Evolutionary conservation across 2,113 vertebrate genomes (phyloP).

Genomic region (Oriolus oriolus): DNA sequence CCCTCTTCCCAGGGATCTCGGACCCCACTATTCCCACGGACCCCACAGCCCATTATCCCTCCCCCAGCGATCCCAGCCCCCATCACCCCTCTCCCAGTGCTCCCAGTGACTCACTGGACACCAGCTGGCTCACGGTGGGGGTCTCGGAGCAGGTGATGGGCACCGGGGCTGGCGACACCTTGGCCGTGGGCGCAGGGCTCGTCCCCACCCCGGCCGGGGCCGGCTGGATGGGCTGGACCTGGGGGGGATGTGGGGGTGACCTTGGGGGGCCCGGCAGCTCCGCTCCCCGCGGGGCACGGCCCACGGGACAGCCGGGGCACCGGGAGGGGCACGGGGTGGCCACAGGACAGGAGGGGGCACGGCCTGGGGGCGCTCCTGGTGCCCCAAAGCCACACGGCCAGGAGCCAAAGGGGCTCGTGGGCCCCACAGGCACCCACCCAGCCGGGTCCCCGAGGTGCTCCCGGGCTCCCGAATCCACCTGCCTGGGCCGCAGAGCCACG

Average conservation of each 20-base stretch:
- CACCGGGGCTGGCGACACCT: constrained; percentile 66
- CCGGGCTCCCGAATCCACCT: not conserved
- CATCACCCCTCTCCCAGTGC: not conserved
- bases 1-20: not conserved
- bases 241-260: not conserved
- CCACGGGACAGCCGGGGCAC: not conserved
- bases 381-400: accelerated
- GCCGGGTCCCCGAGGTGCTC: not conserved
- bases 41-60: not conserved
- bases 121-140: constrained; percentile 90
- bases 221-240: constrained; percentile 77
- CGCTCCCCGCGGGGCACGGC: accelerated
- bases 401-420: not conserved
- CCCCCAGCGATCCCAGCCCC: not conserved
- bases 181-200: constrained; percentile 71
- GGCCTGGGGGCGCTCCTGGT: not conserved
- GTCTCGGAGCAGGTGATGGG: constrained; percentile 85
- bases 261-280: not conserved
- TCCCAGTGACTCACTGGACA: constrained; percentile 81
- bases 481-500: not conserved
- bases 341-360: not conserved
- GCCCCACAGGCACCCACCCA: not conserved
- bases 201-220: constrained; percentile 78
- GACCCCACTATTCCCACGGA: not conserved
- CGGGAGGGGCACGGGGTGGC: not conserved